These are phyloP conservation scores for Mormoops blainvillei DNA, from an alignment of 2,113 vertebrate genomes.

Conservation along the genomic window DNA sequence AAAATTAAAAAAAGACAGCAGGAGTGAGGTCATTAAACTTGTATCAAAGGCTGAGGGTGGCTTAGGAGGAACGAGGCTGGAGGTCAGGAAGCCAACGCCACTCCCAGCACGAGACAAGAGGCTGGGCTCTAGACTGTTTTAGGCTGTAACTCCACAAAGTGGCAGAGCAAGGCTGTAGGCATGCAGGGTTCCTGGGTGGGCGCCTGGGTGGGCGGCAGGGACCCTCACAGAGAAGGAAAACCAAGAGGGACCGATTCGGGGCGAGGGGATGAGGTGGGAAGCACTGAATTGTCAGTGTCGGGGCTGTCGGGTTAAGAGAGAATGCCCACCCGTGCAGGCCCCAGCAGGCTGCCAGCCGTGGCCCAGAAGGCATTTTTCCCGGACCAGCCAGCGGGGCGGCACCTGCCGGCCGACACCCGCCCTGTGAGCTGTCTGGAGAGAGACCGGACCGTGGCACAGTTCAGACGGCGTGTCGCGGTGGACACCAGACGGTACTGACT, in stretches of 20 bases:
- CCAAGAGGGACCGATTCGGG: not conserved
- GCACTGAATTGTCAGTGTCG: fast-evolving
- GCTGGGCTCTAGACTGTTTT: not conserved
- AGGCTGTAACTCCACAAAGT: not conserved
- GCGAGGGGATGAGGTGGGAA: not conserved
- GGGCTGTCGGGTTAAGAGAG: not conserved
- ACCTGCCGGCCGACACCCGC: not conserved
- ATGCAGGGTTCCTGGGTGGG: not conserved
- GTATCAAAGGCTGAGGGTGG: not conserved
- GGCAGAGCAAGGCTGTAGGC: fast-evolving
- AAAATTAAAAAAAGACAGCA: no score
- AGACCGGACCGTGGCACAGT: not conserved
- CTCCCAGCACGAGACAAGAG: not conserved
- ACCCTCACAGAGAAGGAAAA: not conserved
- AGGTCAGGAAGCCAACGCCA: not conserved
- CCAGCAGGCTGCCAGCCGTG: not conserved
- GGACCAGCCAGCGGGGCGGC: not conserved
- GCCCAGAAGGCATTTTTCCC: not conserved
- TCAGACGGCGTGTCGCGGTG: slow-evolving; percentile 1
- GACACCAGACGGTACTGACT: slow-evolving; percentile 51
- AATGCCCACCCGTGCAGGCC: not conserved
- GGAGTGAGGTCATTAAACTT: no score
- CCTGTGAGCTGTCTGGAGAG: not conserved
- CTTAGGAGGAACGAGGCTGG: not conserved
- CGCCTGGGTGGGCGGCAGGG: not conserved